Conservation (phyloP, 1,140 invertebrate genomes). For the Spodoptera frugiperda region DNA sequence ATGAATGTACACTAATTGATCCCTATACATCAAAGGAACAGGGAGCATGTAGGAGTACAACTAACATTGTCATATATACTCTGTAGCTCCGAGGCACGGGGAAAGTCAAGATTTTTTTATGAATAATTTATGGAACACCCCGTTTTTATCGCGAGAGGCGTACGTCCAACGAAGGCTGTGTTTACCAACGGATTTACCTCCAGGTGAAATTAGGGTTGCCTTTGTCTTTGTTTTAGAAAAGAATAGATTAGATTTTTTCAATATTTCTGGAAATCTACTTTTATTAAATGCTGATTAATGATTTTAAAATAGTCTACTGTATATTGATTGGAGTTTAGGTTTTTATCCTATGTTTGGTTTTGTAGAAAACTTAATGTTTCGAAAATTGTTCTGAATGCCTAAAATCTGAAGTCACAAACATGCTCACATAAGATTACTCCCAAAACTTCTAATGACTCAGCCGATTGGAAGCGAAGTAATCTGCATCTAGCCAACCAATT, state of each 20-base stretch:
- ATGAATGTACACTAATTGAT: not conserved
- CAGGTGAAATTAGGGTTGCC: slow-evolving; percentile 45
- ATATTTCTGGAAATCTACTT: slow-evolving; percentile 6
- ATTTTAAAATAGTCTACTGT: too few relatives aligned
- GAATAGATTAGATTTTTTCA: not conserved
- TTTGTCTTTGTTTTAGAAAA: not conserved
- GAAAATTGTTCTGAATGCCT: too few relatives aligned
- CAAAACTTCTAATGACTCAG: too few relatives aligned
- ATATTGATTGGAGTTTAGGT: too few relatives aligned
- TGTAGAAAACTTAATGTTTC: too few relatives aligned
- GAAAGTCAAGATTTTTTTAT: slow-evolving; percentile 66
- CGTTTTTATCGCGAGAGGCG: slow-evolving; percentile 57
- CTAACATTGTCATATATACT: slow-evolving; percentile 29
- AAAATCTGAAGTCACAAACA: too few relatives aligned
- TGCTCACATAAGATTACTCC: too few relatives aligned
- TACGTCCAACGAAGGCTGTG: slow-evolving; percentile 40
- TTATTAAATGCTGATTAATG: not conserved
- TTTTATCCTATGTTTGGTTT: too few relatives aligned
- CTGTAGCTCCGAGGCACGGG: slow-evolving; percentile 5
- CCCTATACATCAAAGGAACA: not conserved
- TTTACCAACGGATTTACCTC: slow-evolving; percentile 41
- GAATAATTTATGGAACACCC: slow-evolving; percentile 68
- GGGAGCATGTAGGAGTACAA: not conserved
- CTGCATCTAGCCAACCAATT: too few relatives aligned
- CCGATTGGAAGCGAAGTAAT: too few relatives aligned